phyloP scores from a whole-genome alignment of 2,888 invertebrate genomes.

The Caprella mutica region DNA sequence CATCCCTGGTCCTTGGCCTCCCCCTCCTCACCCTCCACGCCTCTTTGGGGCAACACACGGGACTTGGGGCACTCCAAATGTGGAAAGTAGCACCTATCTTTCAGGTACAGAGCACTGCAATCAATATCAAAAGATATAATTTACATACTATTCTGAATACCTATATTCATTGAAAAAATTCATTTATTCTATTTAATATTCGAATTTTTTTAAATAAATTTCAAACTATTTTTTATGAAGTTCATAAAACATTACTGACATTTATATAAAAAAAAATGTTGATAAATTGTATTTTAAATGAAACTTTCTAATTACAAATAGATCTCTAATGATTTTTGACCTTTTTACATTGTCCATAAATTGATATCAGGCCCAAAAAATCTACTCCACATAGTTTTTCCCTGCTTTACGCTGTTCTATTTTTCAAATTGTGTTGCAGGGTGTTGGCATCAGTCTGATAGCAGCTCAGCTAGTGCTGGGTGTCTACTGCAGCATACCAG shows the following conservation, averaged over 20 bases:
- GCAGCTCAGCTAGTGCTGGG: conserved; percentile 68
- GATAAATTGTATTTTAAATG: not conserved
- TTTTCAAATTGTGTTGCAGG: no score
- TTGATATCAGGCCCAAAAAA: no score
- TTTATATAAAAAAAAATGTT: not conserved
- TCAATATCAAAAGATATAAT: not conserved
- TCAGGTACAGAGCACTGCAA: conserved; percentile 44
- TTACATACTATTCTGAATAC: not conserved
- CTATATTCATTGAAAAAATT: not conserved
- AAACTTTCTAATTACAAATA: not conserved
- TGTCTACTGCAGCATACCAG: conserved; percentile 72
- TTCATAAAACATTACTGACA: not conserved
- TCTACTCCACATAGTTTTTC: no score
- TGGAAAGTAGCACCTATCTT: conserved; percentile 87
- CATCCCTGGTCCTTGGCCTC: conserved; percentile 68
- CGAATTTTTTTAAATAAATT: not conserved
- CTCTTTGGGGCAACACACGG: conserved; percentile 70
- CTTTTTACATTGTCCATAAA: no score
- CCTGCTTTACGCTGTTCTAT: no score
- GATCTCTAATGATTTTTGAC: not conserved
- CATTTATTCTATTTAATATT: not conserved
- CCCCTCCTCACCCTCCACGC: conserved; percentile 73
- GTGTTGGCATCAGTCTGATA: conserved; percentile 71
- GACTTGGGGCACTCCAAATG: conserved; percentile 78
- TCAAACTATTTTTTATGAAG: not conserved